Evolutionary conservation across 1,140 invertebrate genomes (phyloP).

Genomic region (Leucophenga varia): DNA sequence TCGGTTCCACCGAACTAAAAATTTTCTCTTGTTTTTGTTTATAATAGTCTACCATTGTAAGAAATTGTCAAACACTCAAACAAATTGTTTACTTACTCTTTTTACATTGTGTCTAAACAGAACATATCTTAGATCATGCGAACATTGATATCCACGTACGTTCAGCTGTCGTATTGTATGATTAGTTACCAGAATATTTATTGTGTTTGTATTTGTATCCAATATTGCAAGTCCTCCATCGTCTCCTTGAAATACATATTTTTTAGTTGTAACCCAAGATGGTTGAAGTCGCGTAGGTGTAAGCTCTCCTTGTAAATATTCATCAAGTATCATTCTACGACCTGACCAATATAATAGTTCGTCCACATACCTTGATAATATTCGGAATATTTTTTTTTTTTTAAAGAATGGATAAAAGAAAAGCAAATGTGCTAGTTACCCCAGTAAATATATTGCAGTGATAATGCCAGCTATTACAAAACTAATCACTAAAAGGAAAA

Average conservation of each 20-base stretch:
- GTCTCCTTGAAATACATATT: constrained; percentile 81
- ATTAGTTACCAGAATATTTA: constrained; percentile 78
- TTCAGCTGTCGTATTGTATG: constrained; percentile 82
- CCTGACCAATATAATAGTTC: constrained; percentile 84
- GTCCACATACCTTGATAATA: constrained; percentile 71
- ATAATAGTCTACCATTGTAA: too few relatives aligned
- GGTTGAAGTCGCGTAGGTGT: constrained; percentile 72
- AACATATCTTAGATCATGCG: constrained; percentile 76
- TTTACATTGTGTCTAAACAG: constrained; percentile 85
- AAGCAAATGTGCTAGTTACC: constrained; percentile 58
- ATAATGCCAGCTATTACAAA: constrained; percentile 82
- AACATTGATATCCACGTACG: constrained; percentile 79
- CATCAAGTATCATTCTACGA: constrained; percentile 75
- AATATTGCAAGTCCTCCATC: constrained; percentile 76
- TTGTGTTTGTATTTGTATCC: constrained; percentile 72
- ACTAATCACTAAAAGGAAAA: constrained; percentile 82
- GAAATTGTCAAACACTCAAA: too few relatives aligned
- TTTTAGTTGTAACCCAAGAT: constrained; percentile 74
- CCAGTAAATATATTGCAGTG: constrained; percentile 80
- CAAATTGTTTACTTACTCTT: constrained; percentile 70
- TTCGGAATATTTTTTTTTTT: too few relatives aligned
- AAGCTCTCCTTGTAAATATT: constrained; percentile 76
- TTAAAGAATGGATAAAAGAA: background rate
- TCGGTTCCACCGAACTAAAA: too few relatives aligned
- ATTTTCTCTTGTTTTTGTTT: too few relatives aligned